These are phyloP conservation scores for Rhegmatorhina hoffmannsi DNA, from an alignment of 2,113 vertebrate genomes.

Conservation along the genomic window DNA sequence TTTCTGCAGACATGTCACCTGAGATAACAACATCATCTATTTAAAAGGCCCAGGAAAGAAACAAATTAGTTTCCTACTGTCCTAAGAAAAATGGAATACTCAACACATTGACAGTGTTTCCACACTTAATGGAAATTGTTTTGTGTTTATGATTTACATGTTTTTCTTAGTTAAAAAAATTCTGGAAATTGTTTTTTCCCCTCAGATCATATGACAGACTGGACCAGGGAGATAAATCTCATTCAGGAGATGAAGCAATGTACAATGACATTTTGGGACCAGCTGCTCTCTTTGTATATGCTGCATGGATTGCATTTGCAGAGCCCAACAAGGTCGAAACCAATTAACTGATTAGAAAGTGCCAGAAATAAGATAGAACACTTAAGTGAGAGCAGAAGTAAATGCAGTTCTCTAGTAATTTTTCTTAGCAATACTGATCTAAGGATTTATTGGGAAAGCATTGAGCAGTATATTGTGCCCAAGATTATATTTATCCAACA, in stretches of 20 bases:
- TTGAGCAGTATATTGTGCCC: neutral
- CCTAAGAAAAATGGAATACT: slow-evolving; percentile 16
- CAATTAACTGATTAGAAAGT: slow-evolving; percentile 64
- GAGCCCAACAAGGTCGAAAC: slow-evolving; percentile 48
- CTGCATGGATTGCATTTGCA: slow-evolving; percentile 34
- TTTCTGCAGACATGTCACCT: slow-evolving; percentile 59
- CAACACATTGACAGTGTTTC: neutral
- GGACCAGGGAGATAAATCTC: slow-evolving; percentile 51
- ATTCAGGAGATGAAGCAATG: slow-evolving; percentile 28
- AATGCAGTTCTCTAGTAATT: neutral
- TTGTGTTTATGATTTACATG: slow-evolving; percentile 41
- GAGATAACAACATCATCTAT: slow-evolving; percentile 67
- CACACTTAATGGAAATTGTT: neutral
- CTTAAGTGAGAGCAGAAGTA: slow-evolving; percentile 30
- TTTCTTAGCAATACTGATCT: neutral
- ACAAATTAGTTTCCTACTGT: slow-evolving; percentile 32
- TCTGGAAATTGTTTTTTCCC: neutral
- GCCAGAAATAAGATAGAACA: slow-evolving; percentile 50
- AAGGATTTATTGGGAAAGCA: neutral
- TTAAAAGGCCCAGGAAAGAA: slow-evolving; percentile 55
- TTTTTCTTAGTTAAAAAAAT: neutral
- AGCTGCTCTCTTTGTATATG: slow-evolving; percentile 59
- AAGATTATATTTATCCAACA: neutral
- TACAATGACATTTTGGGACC: slow-evolving; percentile 12
- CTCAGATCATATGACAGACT: slow-evolving; percentile 46